Evolutionary conservation across 2,797 vertebrate species (phyloP).

Genomic region (Melanogrammus aeglefinus): DNA sequence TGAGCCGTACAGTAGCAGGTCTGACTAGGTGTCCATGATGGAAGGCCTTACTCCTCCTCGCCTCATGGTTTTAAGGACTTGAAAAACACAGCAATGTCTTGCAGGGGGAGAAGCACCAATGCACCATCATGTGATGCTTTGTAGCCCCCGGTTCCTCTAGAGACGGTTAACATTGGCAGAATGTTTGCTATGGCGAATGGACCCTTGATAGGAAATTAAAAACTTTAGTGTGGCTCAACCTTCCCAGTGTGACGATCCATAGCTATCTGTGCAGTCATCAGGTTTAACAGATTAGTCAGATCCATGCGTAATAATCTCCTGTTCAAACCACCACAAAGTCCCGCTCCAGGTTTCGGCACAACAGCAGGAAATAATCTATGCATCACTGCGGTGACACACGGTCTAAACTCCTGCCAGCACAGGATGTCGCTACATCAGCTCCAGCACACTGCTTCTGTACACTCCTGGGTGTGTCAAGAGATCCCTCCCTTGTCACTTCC

Average conservation of each 20-base stretch:
- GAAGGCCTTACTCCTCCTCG: constrained; percentile 26
- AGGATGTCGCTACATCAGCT: too few relatives aligned
- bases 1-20: constrained; percentile 40
- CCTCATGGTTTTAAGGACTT: background rate
- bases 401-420: too few relatives aligned
- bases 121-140: background rate
- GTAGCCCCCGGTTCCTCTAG: background rate
- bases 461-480: constrained; percentile 19
- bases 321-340: background rate
- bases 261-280: background rate
- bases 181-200: background rate
- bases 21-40: constrained; percentile 20
- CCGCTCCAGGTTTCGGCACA: background rate
- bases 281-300: background rate
- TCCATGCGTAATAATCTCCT: background rate
- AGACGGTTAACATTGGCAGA: background rate
- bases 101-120: background rate
- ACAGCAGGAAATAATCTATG: too few relatives aligned
- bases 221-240: too few relatives aligned
- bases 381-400: too few relatives aligned
- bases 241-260: too few relatives aligned
- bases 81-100: background rate
- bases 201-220: background rate
- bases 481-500: constrained; percentile 27
- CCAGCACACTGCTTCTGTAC: constrained; percentile 25